A percentile compares a stretch with the other conserved stretches of the same genome.
Conservation (phyloP, 1,140 invertebrate species). For the Xylocopa sonorina region DNA sequence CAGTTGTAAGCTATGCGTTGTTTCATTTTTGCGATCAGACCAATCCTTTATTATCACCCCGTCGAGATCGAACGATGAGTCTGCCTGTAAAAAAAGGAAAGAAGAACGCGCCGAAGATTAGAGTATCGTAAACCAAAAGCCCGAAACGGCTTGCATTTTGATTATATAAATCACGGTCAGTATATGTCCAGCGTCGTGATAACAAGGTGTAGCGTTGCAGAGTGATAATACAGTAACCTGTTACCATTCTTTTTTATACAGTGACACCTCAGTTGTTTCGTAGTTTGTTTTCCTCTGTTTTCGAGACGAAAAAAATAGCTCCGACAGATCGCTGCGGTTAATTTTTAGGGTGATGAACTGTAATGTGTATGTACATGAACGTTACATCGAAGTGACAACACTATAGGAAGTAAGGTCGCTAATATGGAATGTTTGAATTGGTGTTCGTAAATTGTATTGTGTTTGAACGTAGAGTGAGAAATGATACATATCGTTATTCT, state of each 20-base stretch:
- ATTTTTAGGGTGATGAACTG: constrained; percentile 8
- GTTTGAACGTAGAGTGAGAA: background rate
- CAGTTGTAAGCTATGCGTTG: constrained; percentile 37
- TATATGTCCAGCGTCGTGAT: background rate
- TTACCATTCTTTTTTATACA: constrained; percentile 2
- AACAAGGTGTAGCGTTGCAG: background rate
- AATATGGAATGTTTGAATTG: background rate
- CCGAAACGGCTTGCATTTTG: background rate
- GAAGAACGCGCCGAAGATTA: background rate
- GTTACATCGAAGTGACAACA: background rate
- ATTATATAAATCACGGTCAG: background rate
- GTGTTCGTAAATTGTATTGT: background rate
- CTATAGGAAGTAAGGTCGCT: background rate
- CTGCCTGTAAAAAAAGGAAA: constrained; percentile 44
- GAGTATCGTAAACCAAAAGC: background rate
- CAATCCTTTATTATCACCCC: constrained; percentile 47
- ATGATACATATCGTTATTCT: background rate
- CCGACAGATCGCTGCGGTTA: background rate
- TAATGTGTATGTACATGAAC: constrained; percentile 5
- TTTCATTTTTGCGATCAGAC: constrained; percentile 44
- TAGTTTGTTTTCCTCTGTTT: background rate
- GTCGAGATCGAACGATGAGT: constrained; percentile 61
- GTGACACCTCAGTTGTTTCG: background rate
- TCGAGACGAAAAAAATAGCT: background rate
- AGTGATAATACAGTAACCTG: background rate